Evolutionary conservation across 1,140 invertebrate species (phyloP).

Genomic region (Danaus plexippus): DNA sequence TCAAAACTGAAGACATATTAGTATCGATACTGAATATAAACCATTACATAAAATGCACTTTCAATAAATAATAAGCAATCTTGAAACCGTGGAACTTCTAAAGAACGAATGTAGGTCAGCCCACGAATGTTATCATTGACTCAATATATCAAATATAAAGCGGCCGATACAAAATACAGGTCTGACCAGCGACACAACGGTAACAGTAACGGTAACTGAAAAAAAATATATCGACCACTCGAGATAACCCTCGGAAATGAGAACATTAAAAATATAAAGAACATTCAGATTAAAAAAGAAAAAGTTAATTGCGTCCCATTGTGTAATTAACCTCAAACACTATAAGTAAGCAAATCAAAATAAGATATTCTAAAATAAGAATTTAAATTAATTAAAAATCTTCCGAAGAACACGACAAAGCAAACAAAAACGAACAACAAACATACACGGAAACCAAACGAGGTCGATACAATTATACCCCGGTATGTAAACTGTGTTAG

Average conservation of each 20-base stretch:
- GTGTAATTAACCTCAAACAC: too few relatives aligned
- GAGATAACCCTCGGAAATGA: slow-evolving; percentile 39
- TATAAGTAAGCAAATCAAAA: too few relatives aligned
- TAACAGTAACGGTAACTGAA: slow-evolving; percentile 61
- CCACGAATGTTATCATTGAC: slow-evolving; percentile 33
- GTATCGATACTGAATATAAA: too few relatives aligned
- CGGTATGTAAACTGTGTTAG: slow-evolving; percentile 18
- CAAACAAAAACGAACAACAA: slow-evolving; percentile 22
- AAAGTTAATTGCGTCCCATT: too few relatives aligned
- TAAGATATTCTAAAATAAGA: too few relatives aligned
- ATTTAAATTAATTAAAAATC: too few relatives aligned
- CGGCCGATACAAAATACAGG: slow-evolving; percentile 58
- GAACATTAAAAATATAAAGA: slow-evolving; percentile 3
- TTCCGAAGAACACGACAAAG: too few relatives aligned
- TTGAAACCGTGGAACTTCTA: too few relatives aligned
- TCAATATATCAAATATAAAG: slow-evolving; percentile 56
- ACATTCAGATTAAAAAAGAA: too few relatives aligned
- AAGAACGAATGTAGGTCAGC: slow-evolving; percentile 19
- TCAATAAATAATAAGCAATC: too few relatives aligned
- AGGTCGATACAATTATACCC: slow-evolving; percentile 26
- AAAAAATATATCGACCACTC: slow-evolving; percentile 53
- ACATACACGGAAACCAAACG: slow-evolving; percentile 28
- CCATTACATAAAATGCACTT: too few relatives aligned
- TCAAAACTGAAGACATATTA: too few relatives aligned
- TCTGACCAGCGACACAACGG: slow-evolving; percentile 63